Conservation (phyloP, 2,797 vertebrate genomes). For the Pristis pectinata region DNA sequence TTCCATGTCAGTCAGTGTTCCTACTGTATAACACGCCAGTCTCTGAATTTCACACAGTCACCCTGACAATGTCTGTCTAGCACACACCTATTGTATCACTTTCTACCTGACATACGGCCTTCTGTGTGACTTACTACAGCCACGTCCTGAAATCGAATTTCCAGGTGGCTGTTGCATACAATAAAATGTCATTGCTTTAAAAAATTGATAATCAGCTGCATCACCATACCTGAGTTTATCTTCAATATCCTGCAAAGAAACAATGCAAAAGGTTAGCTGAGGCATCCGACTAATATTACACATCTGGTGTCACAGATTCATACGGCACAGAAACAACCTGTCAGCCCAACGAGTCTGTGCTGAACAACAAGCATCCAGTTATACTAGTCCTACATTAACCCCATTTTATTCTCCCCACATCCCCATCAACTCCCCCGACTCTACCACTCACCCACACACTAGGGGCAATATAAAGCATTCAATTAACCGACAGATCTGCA, state of each 20-base stretch:
- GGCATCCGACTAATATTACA: slow-evolving; percentile 34
- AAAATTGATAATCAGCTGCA: neutral
- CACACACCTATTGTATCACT: neutral
- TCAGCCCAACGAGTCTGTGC: too few relatives aligned
- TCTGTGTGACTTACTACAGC: too few relatives aligned
- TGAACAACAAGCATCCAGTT: too few relatives aligned
- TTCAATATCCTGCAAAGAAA: slow-evolving; percentile 29
- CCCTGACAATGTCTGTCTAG: neutral
- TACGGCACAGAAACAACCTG: too few relatives aligned
- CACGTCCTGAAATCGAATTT: neutral
- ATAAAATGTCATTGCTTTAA: neutral
- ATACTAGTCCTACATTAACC: too few relatives aligned
- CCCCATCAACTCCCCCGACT: too few relatives aligned
- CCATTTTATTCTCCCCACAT: too few relatives aligned
- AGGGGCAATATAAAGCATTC: too few relatives aligned
- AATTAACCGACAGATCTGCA: too few relatives aligned
- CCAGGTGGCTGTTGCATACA: neutral
- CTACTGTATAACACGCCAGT: neutral
- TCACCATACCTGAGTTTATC: slow-evolving; percentile 28
- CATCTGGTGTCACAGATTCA: neutral
- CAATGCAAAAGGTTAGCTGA: slow-evolving; percentile 38
- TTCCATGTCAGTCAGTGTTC: too few relatives aligned
- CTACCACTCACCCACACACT: too few relatives aligned
- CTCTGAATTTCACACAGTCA: neutral
- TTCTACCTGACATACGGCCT: neutral